Percentiles rank a stretch among this genome's conserved stretches.
phyloP scores from a whole-genome alignment of 2,888 invertebrate genomes.

The Adelphocoris suturalis region DNA sequence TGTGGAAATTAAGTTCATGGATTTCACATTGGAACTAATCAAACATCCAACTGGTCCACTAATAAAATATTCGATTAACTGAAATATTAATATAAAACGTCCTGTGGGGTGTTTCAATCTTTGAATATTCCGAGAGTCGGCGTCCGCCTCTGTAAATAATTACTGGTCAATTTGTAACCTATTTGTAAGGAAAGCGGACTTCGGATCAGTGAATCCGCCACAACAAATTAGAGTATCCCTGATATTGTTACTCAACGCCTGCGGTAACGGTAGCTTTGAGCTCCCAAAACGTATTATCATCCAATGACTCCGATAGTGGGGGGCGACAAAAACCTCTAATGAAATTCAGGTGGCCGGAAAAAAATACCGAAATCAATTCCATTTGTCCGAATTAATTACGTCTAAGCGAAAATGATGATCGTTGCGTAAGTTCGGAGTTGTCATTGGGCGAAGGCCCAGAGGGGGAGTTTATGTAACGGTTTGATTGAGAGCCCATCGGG shows the following conservation, averaged over 20 bases:
- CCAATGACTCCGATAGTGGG: background rate
- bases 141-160: background rate
- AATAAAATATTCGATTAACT: background rate
- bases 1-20: no score
- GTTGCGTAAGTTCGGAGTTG: background rate
- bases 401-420: conserved; percentile 14
- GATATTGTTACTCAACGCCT: conserved; percentile 11
- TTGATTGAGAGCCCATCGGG: conserved; percentile 13
- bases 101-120: background rate
- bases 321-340: background rate
- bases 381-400: conserved; percentile 36
- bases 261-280: conserved; percentile 7
- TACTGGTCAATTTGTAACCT: background rate
- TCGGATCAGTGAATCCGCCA: conserved; percentile 8
- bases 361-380: conserved; percentile 29
- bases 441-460: background rate
- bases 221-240: background rate
- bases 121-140: background rate
- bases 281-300: background rate
- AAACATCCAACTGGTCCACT: no score
- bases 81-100: background rate
- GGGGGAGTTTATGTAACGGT: background rate
- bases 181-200: background rate
- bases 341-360: conserved; percentile 10
- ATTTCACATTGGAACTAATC: no score